phyloP scores from a whole-genome alignment of 2,113 vertebrate genomes.

The Narcine bancroftii region DNA sequence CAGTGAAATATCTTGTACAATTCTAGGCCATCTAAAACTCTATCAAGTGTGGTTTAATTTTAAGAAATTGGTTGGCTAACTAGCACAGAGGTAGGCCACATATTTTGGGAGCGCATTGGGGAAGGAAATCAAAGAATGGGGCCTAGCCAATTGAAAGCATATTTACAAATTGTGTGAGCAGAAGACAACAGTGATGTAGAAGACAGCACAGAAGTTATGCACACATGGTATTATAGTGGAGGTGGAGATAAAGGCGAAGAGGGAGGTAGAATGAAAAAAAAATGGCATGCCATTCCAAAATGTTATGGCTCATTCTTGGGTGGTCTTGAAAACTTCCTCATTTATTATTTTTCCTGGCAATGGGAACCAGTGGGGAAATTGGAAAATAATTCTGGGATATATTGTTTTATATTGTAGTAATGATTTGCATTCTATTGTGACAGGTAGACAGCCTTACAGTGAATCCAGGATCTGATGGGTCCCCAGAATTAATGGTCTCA shows the following conservation, averaged over 20 bases:
- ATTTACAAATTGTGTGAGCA: background rate
- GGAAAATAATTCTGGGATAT: background rate
- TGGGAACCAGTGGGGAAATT: background rate
- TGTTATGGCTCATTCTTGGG: background rate
- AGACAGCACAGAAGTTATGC: background rate
- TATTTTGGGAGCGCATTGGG: background rate
- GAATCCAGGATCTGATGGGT: slow-evolving; percentile 72
- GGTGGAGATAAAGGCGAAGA: background rate
- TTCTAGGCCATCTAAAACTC: background rate
- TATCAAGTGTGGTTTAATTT: background rate
- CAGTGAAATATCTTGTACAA: background rate
- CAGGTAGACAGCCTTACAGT: slow-evolving; percentile 93
- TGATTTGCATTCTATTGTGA: rapidly evolving
- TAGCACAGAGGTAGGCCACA: background rate
- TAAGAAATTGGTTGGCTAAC: background rate
- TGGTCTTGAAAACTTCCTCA: background rate
- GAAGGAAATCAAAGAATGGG: background rate
- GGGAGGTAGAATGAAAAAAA: background rate
- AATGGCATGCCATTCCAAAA: background rate
- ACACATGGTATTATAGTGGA: background rate
- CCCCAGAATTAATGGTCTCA: slow-evolving; percentile 87
- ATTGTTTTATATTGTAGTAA: background rate
- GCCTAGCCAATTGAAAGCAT: background rate
- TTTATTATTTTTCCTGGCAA: background rate
- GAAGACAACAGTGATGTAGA: background rate